Base-by-base conservation (phyloP, 2,113 vertebrate species). In the Accipiter virgatus region DNA sequence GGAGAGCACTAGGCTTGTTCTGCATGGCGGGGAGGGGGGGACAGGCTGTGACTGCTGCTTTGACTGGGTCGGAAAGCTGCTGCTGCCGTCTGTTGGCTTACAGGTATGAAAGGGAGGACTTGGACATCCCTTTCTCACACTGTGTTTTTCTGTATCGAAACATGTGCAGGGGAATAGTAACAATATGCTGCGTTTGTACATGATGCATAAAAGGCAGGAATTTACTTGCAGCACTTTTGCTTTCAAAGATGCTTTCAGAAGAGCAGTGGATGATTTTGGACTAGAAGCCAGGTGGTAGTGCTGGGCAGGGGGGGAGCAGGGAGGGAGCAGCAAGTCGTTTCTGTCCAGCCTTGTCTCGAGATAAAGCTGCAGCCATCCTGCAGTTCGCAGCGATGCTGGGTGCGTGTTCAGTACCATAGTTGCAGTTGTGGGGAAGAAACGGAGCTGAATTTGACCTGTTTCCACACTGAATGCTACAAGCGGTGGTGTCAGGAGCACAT, bases 101-200 rank as follows among this genome's bases (percentile, higher is more conserved):
- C 11, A 59, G 13, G 1, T 48, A 16, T 27, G 34, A 53, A 63
- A 83, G 40, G 34, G 16, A 72, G 32, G 31, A 21, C 10, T 82
- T 55, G 13, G 1, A 32, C 1, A 23, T 2, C 4, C 31, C 36
- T 62, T 83, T 65, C 11, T 19, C 17, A 1, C 3, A 5, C 40
- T 43, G 27, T 3, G 12, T 48, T 70, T 86, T 66, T 53, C 25
- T n/a, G 10, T 53, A 58, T 36, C 9, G 38, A 81, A 62, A 43
- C 13, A 6, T 2, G 9, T 36, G 25, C 19, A 18, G 58, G 34
- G 11, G 5, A 89, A 58, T 13, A 65, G 10, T 73, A 89, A n/a
- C 5, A 25, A 19, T 27, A 48, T 3, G 16, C 71, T 81, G 31
- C 11, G 4, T 73, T 89, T 48, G 34, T 58, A 27, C 16, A 11